Evolutionary conservation across 2,888 invertebrate species (phyloP).

Genomic region (Lycocerus yunnanus): DNA sequence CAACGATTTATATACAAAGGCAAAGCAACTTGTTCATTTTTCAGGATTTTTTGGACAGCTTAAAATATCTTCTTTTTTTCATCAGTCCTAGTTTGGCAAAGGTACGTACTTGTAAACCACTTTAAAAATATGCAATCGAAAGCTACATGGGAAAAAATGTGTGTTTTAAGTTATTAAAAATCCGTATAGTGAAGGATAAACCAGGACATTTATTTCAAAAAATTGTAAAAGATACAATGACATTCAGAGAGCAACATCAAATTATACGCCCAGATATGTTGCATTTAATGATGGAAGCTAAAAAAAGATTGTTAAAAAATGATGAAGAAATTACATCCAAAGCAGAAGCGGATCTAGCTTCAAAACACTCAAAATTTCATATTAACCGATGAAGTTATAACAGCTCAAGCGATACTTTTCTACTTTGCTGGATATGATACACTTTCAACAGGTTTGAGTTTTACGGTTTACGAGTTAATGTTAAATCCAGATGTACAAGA

Average conservation of each 20-base stretch:
- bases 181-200: not conserved
- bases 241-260: not conserved
- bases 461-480: not conserved
- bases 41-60: not conserved
- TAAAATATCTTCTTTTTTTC: not conserved
- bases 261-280: not conserved
- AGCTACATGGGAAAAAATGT: not conserved
- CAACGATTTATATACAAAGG: conserved; percentile 41
- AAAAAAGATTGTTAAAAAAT: not conserved
- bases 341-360: not conserved
- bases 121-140: no score
- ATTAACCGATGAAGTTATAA: not conserved
- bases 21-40: not conserved
- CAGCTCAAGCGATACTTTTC: not conserved
- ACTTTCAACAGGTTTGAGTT: not conserved
- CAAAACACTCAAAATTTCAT: not conserved
- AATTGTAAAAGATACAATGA: not conserved
- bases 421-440: not conserved
- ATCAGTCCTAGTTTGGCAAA: not conserved
- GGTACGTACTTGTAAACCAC: no score
- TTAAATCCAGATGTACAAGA: not conserved
- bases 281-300: not conserved
- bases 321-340: not conserved
- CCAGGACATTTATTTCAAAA: not conserved
- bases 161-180: not conserved